A percentile compares a stretch with the other conserved stretches of the same genome.
Evolutionary conservation across 2,113 vertebrate genomes (phyloP).

Genomic region (Silurus asotus): DNA sequence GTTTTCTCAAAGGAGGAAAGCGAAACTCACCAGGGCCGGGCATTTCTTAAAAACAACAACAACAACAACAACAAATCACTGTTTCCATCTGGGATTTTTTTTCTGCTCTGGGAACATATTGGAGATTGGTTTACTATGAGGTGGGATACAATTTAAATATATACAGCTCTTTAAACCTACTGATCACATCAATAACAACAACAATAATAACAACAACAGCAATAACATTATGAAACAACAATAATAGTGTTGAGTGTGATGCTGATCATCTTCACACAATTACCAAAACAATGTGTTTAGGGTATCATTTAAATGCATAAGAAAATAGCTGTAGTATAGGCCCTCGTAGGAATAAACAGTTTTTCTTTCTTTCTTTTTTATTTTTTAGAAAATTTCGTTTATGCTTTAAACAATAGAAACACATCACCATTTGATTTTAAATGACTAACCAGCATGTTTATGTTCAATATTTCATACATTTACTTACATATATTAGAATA

Average conservation of each 20-base stretch:
- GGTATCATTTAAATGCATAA: background rate
- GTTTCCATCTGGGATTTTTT: background rate
- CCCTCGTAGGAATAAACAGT: background rate
- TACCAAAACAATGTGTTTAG: background rate
- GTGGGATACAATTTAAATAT: constrained; percentile 19
- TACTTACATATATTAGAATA: background rate
- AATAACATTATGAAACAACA: background rate
- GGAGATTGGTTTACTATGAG: constrained; percentile 20
- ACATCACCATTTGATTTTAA: background rate
- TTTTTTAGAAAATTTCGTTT: background rate
- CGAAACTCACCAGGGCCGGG: background rate
- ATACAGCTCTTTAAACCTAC: background rate
- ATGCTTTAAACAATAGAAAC: background rate
- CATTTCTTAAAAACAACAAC: background rate
- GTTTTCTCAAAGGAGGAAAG: constrained; percentile 31
- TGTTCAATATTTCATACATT: background rate
- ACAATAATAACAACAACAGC: background rate
- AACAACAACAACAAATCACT: background rate
- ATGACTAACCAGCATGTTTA: background rate
- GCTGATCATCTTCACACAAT: background rate
- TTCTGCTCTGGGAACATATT: constrained; percentile 31
- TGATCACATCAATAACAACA: background rate
- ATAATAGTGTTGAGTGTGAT: background rate
- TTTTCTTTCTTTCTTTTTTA: too few relatives aligned
- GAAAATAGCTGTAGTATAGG: background rate